phyloP scores from a whole-genome alignment of 2,888 invertebrate genomes.

The Nymphalis urticae region DNA sequence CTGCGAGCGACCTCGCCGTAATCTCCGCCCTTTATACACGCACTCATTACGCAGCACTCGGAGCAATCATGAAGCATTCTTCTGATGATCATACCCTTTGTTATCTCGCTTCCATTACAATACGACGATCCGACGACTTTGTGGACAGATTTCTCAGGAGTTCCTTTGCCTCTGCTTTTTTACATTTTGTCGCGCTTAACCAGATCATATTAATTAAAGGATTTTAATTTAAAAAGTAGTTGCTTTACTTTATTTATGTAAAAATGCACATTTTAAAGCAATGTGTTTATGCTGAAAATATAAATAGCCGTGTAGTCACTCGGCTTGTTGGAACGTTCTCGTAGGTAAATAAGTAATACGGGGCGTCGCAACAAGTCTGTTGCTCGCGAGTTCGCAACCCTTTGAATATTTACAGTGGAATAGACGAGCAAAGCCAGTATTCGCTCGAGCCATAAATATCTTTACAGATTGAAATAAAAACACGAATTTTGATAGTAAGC shows the following conservation, averaged over 20 bases:
- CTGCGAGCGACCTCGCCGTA: neutral
- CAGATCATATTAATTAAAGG: too few relatives aligned
- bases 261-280: neutral
- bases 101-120: neutral
- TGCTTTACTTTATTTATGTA: neutral
- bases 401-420: constrained; percentile 12
- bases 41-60: constrained; percentile 19
- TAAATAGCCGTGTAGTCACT: neutral
- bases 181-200: too few relatives aligned
- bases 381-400: neutral
- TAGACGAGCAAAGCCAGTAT: neutral
- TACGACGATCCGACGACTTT: neutral
- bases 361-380: constrained; percentile 18
- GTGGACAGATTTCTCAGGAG: neutral
- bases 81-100: constrained; percentile 16
- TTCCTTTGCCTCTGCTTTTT: too few relatives aligned
- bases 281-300: neutral
- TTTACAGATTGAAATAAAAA: constrained; percentile 6
- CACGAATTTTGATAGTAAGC: constrained; percentile 6
- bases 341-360: constrained; percentile 18
- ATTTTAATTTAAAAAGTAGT: neutral
- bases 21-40: neutral
- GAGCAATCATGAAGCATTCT: constrained; percentile 6
- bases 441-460: neutral
- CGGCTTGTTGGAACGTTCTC: neutral